Conservation (phyloP, 2,113 vertebrate species). For the Pristiophorus japonicus region DNA sequence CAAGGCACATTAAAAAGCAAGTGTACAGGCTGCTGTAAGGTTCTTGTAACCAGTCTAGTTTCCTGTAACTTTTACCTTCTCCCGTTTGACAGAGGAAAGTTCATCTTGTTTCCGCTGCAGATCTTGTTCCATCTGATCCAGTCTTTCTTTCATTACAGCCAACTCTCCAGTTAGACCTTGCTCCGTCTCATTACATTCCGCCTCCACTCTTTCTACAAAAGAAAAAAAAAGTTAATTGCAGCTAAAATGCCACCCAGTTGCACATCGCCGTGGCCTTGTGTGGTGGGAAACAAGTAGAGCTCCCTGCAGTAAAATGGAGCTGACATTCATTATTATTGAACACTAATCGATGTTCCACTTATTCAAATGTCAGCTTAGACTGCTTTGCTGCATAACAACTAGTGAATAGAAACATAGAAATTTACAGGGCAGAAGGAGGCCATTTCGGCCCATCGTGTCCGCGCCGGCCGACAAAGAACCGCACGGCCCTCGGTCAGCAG, state of each 20-base stretch:
- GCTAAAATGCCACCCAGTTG: not conserved
- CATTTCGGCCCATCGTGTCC: no score
- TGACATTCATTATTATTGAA: not conserved
- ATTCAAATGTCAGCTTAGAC: not conserved
- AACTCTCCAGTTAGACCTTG: conserved; percentile 64
- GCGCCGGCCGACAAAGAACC: no score
- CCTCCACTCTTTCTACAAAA: conserved; percentile 48
- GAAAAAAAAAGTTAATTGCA: not conserved
- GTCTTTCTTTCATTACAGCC: conserved; percentile 55
- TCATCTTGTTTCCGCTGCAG: conserved; percentile 60
- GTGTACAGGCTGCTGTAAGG: not conserved
- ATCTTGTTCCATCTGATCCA: conserved; percentile 52
- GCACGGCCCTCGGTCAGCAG: no score
- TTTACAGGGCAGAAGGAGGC: no score
- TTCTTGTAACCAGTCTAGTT: not conserved
- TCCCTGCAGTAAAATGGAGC: not conserved
- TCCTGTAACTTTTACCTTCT: conserved; percentile 59
- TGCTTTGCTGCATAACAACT: not conserved
- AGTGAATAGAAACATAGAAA: no score
- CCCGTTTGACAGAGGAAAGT: conserved; percentile 59
- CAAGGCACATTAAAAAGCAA: not conserved
- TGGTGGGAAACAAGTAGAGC: not conserved
- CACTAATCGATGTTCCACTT: not conserved
- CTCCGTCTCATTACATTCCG: conserved; percentile 53
- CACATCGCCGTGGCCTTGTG: not conserved